These are phyloP conservation scores for Ceraclea dissimilis DNA, from an alignment of 2,888 invertebrate species.

Conservation along the genomic window DNA sequence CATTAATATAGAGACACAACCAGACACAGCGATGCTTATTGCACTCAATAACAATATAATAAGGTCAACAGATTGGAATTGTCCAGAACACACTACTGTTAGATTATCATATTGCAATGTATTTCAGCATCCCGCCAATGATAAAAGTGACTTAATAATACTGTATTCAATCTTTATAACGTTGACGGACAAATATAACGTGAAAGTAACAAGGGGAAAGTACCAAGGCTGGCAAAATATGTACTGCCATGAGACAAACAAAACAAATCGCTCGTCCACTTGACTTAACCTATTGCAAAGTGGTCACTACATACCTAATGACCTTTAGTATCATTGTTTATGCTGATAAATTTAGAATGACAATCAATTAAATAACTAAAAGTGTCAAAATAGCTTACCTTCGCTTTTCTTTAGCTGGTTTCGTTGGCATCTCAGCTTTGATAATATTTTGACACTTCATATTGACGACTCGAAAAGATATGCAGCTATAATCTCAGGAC, in stretches of 20 bases:
- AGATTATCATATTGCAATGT: not conserved
- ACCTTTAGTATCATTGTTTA: not conserved
- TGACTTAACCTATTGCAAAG: not conserved
- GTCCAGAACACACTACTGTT: not conserved
- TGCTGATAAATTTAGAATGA: no score
- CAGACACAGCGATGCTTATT: not conserved
- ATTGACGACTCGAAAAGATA: conserved; percentile 32
- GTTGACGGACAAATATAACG: no score
- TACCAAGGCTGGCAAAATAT: not conserved
- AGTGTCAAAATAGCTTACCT: conserved; percentile 43
- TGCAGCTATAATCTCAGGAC: conserved; percentile 48
- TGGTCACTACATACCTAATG: not conserved
- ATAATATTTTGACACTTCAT: conserved; percentile 42
- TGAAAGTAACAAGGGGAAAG: not conserved
- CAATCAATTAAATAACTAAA: no score
- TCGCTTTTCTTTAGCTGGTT: conserved; percentile 60
- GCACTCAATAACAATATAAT: not conserved
- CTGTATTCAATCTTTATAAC: not conserved
- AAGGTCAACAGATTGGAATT: conserved; percentile 1
- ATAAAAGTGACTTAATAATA: not conserved
- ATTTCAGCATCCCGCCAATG: not conserved
- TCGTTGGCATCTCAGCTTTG: conserved; percentile 43
- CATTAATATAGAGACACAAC: not conserved
- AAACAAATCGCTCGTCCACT: not conserved
- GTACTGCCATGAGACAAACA: not conserved